Evolutionary conservation across 2,797 vertebrate species (phyloP).

Genomic region (Propithecus perrieri): DNA sequence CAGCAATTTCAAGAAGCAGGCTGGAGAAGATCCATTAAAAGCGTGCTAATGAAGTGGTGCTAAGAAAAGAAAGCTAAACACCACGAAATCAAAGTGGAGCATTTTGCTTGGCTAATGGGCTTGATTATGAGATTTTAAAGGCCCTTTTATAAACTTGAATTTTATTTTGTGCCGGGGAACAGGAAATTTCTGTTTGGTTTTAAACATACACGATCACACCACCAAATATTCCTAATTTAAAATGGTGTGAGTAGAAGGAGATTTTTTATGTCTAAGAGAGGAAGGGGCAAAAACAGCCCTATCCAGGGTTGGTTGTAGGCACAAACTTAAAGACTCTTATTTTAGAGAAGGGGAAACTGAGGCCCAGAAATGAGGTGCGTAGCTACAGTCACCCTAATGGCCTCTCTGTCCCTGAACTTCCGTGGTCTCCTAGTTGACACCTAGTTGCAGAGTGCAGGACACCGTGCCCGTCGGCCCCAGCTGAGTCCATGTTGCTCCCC

Average conservation of each 20-base stretch:
- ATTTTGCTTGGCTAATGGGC: slow-evolving; percentile 62
- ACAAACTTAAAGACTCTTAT: neutral
- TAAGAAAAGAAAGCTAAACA: slow-evolving; percentile 57
- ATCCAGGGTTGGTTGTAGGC: rapidly evolving
- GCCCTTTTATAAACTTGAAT: slow-evolving; percentile 59
- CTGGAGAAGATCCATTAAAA: slow-evolving; percentile 63
- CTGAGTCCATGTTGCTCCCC: neutral
- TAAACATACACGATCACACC: slow-evolving; percentile 44
- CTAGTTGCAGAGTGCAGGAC: rapidly evolving
- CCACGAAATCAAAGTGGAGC: slow-evolving; percentile 55
- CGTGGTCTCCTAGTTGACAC: neutral
- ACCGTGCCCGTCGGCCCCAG: rapidly evolving
- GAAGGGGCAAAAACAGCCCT: neutral
- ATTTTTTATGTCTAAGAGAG: neutral
- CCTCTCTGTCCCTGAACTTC: no score
- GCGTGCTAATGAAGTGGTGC: slow-evolving; percentile 40
- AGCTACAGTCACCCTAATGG: rapidly evolving
- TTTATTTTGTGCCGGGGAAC: slow-evolving; percentile 64
- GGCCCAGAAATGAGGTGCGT: neutral
- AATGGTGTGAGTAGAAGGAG: neutral
- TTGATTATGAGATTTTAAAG: slow-evolving; percentile 70
- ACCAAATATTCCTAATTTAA: slow-evolving; percentile 51
- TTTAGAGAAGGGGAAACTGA: neutral
- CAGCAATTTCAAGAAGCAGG: slow-evolving; percentile 65
- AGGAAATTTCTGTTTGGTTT: slow-evolving; percentile 72